Evolutionary conservation across 2,797 vertebrate species (phyloP), one percentile per base, ranked within the genome.

Genomic region (Coracias cyanogaster): DNA sequence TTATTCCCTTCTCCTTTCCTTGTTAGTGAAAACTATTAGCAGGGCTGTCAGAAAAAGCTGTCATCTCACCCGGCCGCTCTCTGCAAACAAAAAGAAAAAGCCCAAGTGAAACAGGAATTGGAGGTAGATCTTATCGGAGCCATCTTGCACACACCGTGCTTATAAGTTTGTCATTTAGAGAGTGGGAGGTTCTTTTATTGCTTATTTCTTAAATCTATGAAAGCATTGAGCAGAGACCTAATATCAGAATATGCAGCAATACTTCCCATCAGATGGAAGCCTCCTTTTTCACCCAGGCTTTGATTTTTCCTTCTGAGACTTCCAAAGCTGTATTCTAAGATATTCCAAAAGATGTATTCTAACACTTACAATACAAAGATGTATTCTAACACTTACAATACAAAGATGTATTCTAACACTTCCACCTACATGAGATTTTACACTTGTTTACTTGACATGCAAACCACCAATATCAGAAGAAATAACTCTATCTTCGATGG

Each of bases 1-100:
- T 90, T 86, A 65, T 78, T 86, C 49, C 52, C n/a, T 89, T 94
- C 64, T 43, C 58, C 21, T 82, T 92, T 91, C 72, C 62, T 74
- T 96, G 72, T 87, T 85, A 78, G 71, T 51, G 69, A 94, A 86
- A 92, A 81, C 52, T 61, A 84, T 86, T 66, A 93, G 45, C 12
- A 45, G 10, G 6, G 10, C 10, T 24, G n/a, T 46, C 60, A 90
- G 29, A 72, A 93, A 86, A 73, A 82, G 37, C 28, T 65, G 37
- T 85, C 72, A 49, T 17, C 67, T 90, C 67, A 83, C 55, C 46
- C 28, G 87, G n/a, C 28, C 46, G 55, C n/a, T 57, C 45, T 70
- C 28, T 80, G 76, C 28, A 90, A 65, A 83, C 15, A 60, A 49
- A 82, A 94, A 80, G 10, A 72, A 82, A 82, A 92, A 83, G 28